Base-by-base conservation (phyloP, 2,797 vertebrate genomes). In the Alca torda region DNA sequence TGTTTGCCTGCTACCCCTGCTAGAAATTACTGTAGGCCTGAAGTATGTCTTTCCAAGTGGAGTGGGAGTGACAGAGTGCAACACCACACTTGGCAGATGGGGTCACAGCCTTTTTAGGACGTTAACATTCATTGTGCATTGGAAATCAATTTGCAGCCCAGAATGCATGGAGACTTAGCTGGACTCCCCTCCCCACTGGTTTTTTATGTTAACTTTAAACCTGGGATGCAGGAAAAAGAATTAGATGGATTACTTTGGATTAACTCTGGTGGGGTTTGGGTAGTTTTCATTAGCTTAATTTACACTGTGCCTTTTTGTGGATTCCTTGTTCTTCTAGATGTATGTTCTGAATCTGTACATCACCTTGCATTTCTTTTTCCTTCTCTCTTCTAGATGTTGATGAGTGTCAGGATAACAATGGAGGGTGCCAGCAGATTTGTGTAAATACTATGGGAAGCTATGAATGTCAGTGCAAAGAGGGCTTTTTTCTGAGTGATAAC, bases 391-490 rank as follows among this genome's bases (percentile, higher is more conserved):
- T 97, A 99, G 99, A 99, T 74, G 99, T 99, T 96, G 99, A 99
- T 14, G 99, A 99, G 95, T 99, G 99, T 95, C 94, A 98, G 97
- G 99, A 99, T 98, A 99, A 99, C 98, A 99, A 99, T 4, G 99
- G 99, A 1, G 99, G 99, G 73, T 99, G 99, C 97, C 99, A 99
- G 95, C 99, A 99, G 97, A 98, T 99, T 95, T 99, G 99, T 59
- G 98, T 99, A 79, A 99, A 99, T 75, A 99, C 99, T 35, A 99
- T 99, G 99, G 99, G 99, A 90, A 99, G 99, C 98, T 99, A 99
- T 10, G 99, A 99, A 96, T 99, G 99, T 68, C 99, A 98, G 91
- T 99, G 99, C 97, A 99, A 98, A 63, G 96, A 99, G 0, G 99
- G 99, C 41, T 99, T 99, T 96, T 99, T 99, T 97, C 98, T 99